Evolutionary conservation across 2,113 vertebrate species (phyloP), one percentile per base, ranked within the genome.

Genomic region (Polypterus bichir): DNA sequence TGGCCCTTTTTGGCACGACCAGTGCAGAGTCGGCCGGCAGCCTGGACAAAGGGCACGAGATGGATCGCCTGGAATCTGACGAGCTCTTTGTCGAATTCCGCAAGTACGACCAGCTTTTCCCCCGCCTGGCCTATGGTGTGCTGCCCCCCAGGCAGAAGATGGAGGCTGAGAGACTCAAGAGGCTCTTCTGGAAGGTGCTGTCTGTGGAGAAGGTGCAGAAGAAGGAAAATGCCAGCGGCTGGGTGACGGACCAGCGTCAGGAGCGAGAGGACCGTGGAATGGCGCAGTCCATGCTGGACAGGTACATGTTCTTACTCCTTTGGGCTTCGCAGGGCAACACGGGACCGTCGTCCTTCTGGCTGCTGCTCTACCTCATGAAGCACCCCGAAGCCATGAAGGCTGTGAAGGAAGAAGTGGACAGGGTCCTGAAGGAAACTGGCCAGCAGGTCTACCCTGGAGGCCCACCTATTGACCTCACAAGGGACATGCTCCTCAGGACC

Each of bases 271-370:
- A 91, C 53, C 1, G 1, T 0, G 86, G 85, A 0, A 60, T 82
- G 2, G 48, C 79, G 0, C 75, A 83, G 1, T 67, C 68, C 11
- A 94, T 92, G 91, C 71, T 80, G 62, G 73, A 76, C 66, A 81
- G 80, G 5, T 89, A 85, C 69, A 91, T 88, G 86, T 87, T 98
- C 58, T 60, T 92, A 70, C 83, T 97, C 3, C 90, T 97, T 5
- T 97, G 92, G 92, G 92, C 91, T 0, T 91, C 94, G 48, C 94
- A 95, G 67, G 80, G 91, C 1, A 98, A 97, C 70, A 94, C 92
- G 0, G 92, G 93, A 0, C 89, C 93, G 0, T 73, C 86, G 4
- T 62, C 89, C 0, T 97, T 97, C 77, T 98, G 95, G 95, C 76
- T 89, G 10, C 85, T 97, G n/a, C 52, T 92, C 0, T 87, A 80